Evolutionary conservation across 2,797 vertebrate species (phyloP).

Genomic region (Eospalax fontanierii): DNA sequence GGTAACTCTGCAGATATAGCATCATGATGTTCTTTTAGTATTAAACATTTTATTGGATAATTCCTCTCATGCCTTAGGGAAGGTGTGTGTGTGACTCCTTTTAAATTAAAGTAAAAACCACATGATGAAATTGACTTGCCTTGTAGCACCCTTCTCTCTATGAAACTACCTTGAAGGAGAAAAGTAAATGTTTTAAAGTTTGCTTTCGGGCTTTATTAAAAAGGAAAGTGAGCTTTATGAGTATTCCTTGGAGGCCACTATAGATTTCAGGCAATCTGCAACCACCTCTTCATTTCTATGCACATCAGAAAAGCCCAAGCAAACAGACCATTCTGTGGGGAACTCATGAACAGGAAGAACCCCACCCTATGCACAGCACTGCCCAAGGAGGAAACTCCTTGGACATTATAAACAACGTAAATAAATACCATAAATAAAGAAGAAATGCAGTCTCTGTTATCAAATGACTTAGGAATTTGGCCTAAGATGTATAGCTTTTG

Average conservation of each 20-base stretch:
- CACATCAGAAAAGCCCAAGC: neutral
- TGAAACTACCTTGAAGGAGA: slow-evolving; percentile 64
- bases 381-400: neutral
- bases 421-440: neutral
- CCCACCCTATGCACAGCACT: too few relatives aligned
- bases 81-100: slow-evolving; percentile 19
- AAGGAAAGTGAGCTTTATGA: slow-evolving; percentile 42
- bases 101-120: slow-evolving; percentile 71
- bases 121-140: slow-evolving; percentile 38
- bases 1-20: neutral
- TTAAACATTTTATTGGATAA: slow-evolving; percentile 61
- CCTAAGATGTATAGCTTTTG: neutral
- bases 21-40: slow-evolving; percentile 41
- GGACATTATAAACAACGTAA: too few relatives aligned
- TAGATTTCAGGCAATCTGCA: neutral
- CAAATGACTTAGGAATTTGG: neutral
- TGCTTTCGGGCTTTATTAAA: slow-evolving; percentile 65
- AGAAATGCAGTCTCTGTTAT: neutral
- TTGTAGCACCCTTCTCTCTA: slow-evolving; percentile 14
- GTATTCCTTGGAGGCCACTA: neutral
- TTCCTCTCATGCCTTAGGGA: slow-evolving; percentile 35
- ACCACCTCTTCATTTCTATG: neutral
- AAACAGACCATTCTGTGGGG: neutral
- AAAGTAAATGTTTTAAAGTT: slow-evolving; percentile 43
- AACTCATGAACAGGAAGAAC: neutral